These are phyloP conservation scores for Lemur catta DNA, from an alignment of 2,797 vertebrate genomes.

Conservation along the genomic window DNA sequence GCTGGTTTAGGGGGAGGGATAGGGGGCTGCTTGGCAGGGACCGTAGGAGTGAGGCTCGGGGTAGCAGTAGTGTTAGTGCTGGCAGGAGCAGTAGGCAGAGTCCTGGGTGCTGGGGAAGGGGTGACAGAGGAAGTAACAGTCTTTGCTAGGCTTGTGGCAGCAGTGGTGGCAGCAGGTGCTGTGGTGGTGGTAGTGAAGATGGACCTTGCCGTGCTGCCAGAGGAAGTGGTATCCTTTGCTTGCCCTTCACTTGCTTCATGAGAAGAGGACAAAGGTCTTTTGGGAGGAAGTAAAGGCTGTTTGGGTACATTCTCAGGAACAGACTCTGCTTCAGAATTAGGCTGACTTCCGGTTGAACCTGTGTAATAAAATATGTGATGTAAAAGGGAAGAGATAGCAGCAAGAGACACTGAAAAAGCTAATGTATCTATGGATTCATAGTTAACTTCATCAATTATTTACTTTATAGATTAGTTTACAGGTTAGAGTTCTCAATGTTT, in stretches of 20 bases:
- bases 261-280: constrained; percentile 89
- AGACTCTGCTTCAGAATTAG: constrained; percentile 85
- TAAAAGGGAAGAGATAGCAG: background rate
- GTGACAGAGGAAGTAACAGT: constrained; percentile 51
- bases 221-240: constrained; percentile 61
- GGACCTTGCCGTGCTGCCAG: constrained; percentile 83
- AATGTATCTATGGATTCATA: background rate
- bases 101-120: constrained; percentile 85
- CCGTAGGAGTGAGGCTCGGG: constrained; percentile 72
- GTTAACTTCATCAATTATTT: background rate
- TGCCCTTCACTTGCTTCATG: constrained; percentile 86
- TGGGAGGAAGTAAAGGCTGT: constrained; percentile 91
- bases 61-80: constrained; percentile 82
- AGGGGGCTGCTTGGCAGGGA: constrained; percentile 91
- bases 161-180: constrained; percentile 48
- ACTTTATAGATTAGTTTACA: background rate
- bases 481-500: background rate
- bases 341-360: constrained; percentile 90
- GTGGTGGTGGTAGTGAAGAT: constrained; percentile 68
- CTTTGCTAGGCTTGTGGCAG: constrained; percentile 70
- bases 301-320: constrained; percentile 88
- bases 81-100: constrained; percentile 81
- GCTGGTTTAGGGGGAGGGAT: constrained; percentile 95
- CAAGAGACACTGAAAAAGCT: background rate
- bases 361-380: constrained; percentile 38